Evolutionary conservation across 2,888 invertebrate genomes (phyloP), one percentile per base, ranked within the genome.

Genomic region (Desoria tigrina): DNA sequence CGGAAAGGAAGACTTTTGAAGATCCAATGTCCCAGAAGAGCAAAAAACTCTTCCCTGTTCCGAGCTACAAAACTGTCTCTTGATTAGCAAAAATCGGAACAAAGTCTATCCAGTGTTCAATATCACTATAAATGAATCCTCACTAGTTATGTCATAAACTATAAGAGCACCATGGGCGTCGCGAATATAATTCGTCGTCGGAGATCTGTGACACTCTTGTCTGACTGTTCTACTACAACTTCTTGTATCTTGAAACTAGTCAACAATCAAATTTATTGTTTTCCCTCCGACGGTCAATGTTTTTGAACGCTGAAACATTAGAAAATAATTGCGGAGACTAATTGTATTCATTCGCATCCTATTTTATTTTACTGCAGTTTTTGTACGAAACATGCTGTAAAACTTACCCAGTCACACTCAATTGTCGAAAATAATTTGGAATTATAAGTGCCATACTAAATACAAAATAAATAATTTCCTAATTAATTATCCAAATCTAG

Each of bases 41-140:
- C n/a, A n/a, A n/a, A n/a, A n/a, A n/a, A n/a, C n/a, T n/a, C n/a
- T n/a, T n/a, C n/a, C n/a, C n/a, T n/a, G n/a, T n/a, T n/a, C n/a
- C n/a, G n/a, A n/a, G n/a, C n/a, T n/a, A n/a, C n/a, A n/a, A n/a
- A n/a, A n/a, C n/a, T n/a, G n/a, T n/a, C n/a, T n/a, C n/a, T n/a
- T n/a, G n/a, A n/a, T n/a, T n/a, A n/a, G n/a, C n/a, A n/a, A n/a
- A n/a, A n/a, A n/a, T n/a, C n/a, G n/a, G n/a, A n/a, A 74, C 72
- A 65, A 75, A 75, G 14, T 66, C 61, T 14, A 66, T 50, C 75
- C 75, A 75, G 32, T 69, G 66, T n/a, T 74, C 73, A 23, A 75
- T 65, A 37, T 73, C 69, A 51, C 65, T 68, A n/a, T n/a, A 39
- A 74, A 63, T 2, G 73, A 68, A 6, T 60, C 57, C 16, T 59